Evolutionary conservation across 2,888 invertebrate genomes (phyloP).

Genomic region (Biston stratarius): DNA sequence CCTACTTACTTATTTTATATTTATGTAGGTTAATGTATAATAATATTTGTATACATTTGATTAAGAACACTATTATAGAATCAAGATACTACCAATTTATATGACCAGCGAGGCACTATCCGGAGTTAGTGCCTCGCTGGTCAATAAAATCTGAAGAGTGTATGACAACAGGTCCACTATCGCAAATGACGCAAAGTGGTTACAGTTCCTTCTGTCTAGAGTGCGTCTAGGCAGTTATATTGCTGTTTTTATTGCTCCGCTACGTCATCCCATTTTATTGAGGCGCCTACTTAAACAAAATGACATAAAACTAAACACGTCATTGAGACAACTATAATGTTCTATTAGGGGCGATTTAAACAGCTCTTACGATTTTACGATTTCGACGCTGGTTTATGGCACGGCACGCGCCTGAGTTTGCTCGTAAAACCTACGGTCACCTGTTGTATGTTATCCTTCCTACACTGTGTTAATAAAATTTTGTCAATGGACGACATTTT

Average conservation of each 20-base stretch:
- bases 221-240: slow-evolving; percentile 53
- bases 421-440: slow-evolving; percentile 82
- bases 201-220: slow-evolving; percentile 50
- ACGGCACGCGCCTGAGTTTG: slow-evolving; percentile 70
- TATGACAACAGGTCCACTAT: slow-evolving; percentile 14
- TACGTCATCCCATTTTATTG: slow-evolving; percentile 62
- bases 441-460: slow-evolving; percentile 75
- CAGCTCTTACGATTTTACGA: slow-evolving; percentile 76
- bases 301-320: slow-evolving; percentile 75
- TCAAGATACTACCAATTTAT: no score
- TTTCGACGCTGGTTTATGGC: slow-evolving; percentile 72
- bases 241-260: slow-evolving; percentile 56
- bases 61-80: no score
- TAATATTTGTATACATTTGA: no score
- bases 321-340: slow-evolving; percentile 74
- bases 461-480: slow-evolving; percentile 76
- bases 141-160: slow-evolving; percentile 17
- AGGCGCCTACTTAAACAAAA: slow-evolving; percentile 67
- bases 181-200: slow-evolving; percentile 29
- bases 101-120: no score
- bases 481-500: slow-evolving; percentile 77
- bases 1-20: no score
- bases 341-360: slow-evolving; percentile 76
- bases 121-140: neutral
- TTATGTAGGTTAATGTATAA: no score